Evolutionary conservation across 2,888 invertebrate species (phyloP), one percentile per base, ranked within the genome.

Genomic region (Hyppa rectilinea): DNA sequence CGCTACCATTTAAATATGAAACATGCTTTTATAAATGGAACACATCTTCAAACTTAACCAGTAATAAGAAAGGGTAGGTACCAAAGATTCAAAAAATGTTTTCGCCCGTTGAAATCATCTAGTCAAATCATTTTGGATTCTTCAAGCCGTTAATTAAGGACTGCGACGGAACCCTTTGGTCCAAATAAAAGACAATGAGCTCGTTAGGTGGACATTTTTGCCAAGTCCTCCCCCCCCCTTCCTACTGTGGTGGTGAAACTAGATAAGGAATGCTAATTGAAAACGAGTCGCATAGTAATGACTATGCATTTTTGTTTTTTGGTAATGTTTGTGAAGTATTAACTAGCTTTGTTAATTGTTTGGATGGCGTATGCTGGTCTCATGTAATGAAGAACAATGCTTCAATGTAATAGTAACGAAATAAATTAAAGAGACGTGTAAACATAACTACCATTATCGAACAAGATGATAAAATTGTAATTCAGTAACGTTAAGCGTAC

Each of bases 161-260:
- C 52, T 40, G 64, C 78, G 87, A 85, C 85, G 85, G 86, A 90
- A 89, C 91, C 91, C 91, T 91, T 92, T 88, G 90, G 85, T 82
- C 89, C 89, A 92, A 92, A 93, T 92, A 93, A 93, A 93, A 92
- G 89, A 94, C 94, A 94, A 94, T 93, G 90, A 87, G 88, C 91
- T 94, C 92, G 92, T 94, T 94, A 94, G 85, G 90, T 91, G 91
- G 91, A 65, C 67, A 73, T 78, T 80, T 80, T 91, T 90, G 88
- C 90, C 89, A 88, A 88, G 85, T 86, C 86, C 85, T 82, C 84
- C 80, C 75, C 71, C 74, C 69, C 70, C 75, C 12, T 55, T 20
- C 50, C 71, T 67, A 55, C 78, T 72, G 78, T 81, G 83, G 85
- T 84, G 84, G 86, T 83, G 85, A 85, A 84, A 78, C 86, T 85